Base-by-base conservation (phyloP, 35 echinoderm and acorn worm genomes). In the Diadema setosum region DNA sequence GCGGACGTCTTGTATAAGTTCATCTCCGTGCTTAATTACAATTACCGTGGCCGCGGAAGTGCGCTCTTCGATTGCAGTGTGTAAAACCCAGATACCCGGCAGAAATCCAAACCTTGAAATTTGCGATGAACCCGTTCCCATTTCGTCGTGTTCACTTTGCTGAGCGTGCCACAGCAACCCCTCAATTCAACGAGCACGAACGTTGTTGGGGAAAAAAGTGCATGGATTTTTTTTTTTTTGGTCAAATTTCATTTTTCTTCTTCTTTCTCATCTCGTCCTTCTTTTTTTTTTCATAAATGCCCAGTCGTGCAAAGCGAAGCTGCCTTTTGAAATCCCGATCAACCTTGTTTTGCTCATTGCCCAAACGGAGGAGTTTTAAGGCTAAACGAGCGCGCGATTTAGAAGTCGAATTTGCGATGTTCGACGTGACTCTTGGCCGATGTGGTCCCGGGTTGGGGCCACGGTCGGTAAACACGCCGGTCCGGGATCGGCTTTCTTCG, bases 281-380 rank as follows among this genome's bases (percentile, higher is more conserved):
- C 48, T 52, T 52, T n/a, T 52, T 52, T n/a, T n/a, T n/a, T n/a
- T n/a, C n/a, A n/a, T n/a, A n/a, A n/a, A n/a, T n/a, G 37, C 25
- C 63, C 29, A 67, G 63, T 67, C 63, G 30, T 67, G 37, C 63
- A 33, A 67, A 67, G 37, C n/a, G 63, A 67, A 34, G 30, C 63
- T 67, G 63, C 63, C 63, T 67, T 26, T 67, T 67, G 37, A 67
- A 67, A 33, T 16, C 63, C 63, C 63, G 63, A 67, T 67, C 63
- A 67, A 67, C 63, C 63, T 67, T 67, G 63, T 67, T 67, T 78
- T 78, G 73, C 39, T 78, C 73, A 78, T 78, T 78, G 40, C 63
- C 63, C 63, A 44, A 78, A 36, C 73, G 37, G 73, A 44, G 25
- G 24, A 34, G 63, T 67, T 67, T 67, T 33, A 67, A 41, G 73